Conservation (phyloP, 2,113 vertebrate genomes). For the Ictalurus punctatus region DNA sequence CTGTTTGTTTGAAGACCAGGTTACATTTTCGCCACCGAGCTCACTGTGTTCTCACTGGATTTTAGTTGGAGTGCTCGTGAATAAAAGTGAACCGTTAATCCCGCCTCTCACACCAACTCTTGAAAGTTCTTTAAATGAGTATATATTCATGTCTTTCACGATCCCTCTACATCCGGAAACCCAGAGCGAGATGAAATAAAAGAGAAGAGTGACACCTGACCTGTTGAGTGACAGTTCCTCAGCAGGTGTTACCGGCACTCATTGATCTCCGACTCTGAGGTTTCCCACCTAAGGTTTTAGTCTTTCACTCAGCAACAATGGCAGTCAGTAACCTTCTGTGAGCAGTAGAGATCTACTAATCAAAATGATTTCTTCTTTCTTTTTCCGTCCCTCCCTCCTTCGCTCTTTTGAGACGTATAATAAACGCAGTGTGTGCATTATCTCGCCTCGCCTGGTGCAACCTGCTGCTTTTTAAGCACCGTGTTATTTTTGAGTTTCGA, state of each 20-base stretch:
- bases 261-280: background rate
- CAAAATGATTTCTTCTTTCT: background rate
- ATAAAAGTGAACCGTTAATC: background rate
- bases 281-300: background rate
- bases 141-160: background rate
- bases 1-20: no score
- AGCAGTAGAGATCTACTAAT: background rate
- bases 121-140: background rate
- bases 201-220: background rate
- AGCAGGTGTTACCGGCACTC: background rate
- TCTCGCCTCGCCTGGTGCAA: background rate
- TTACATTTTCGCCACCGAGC: no score
- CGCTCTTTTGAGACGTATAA: background rate
- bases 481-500: constrained; percentile 2
- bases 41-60: no score
- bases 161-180: background rate
- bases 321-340: background rate
- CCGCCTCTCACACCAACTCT: background rate
- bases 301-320: constrained; percentile 6
- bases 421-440: background rate
- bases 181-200: background rate
- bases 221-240: background rate
- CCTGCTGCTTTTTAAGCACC: background rate
- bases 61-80: background rate
- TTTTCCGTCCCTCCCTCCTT: background rate